Evolutionary conservation across 2,113 vertebrate genomes (phyloP), one percentile per base, ranked within the genome.

Genomic region (Pelvicachromis taeniatus): DNA sequence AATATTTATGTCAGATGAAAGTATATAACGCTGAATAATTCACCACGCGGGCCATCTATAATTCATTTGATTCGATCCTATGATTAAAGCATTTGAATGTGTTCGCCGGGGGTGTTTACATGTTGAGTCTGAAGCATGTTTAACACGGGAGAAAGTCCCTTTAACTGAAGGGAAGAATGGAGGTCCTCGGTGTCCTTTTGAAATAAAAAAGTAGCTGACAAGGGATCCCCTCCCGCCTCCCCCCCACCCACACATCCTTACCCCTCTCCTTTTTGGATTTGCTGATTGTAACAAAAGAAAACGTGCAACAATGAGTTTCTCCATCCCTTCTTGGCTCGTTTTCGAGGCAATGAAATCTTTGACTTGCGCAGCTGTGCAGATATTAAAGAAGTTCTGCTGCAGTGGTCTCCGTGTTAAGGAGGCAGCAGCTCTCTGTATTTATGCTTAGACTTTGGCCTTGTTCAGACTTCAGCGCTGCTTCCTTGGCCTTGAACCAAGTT

Each of bases 1-100:
- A 84, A 95, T 94, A 96, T 96, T 95, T 94, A 94, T 95, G 95
- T 95, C 92, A 95, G 95, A 95, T 96, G 95, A 96, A 96, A 95
- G 94, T 95, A 95, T 94, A 94, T 95, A 93, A 94, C 73, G 59
- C 85, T 95, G 92, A 96, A 95, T 96, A 91, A 95, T 96, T 96
- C 90, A 96, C 90, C 78, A 85, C 77, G 48, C 58, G 17, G 82
- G 88, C 80, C 94, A 95, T 96, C 87, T 95, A 95, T 96, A 95
- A 96, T 96, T 96, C 91, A 95, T 94, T 85, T 90, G 87, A 89
- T 95, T 95, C 93, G 89, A 96, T 95, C 92, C 93, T 81, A 94
- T 96, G 95, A 96, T 96, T 95, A 96, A 95, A 95, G 94, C 92
- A 87, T 93, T 86, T 93, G 90, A 94, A 93, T 94, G 88, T 90